Evolutionary conservation across 2,797 vertebrate species (phyloP).

Genomic region (Anisognathus igniventris): DNA sequence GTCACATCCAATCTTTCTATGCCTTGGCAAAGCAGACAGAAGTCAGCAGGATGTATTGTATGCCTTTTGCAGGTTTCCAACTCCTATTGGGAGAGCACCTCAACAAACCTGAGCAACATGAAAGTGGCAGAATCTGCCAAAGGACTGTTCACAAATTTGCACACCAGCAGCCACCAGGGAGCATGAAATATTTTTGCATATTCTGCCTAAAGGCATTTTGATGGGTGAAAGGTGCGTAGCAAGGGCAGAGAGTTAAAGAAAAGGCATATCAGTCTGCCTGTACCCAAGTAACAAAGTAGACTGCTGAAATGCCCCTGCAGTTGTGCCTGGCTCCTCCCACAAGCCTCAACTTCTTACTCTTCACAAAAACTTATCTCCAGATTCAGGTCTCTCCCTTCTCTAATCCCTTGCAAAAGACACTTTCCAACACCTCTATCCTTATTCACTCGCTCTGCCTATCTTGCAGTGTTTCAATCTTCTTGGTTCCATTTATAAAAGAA

Average conservation of each 20-base stretch:
- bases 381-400: neutral
- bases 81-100: neutral
- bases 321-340: neutral
- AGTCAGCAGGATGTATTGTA: neutral
- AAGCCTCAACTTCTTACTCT: neutral
- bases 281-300: neutral
- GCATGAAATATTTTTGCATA: neutral
- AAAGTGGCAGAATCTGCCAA: neutral
- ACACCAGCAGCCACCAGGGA: neutral
- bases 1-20: neutral
- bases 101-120: neutral
- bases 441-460: neutral
- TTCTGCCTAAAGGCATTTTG: neutral
- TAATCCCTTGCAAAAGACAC: neutral
- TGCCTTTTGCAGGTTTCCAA: neutral
- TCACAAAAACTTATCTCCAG: neutral
- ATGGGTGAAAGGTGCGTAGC: neutral
- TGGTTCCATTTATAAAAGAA: neutral
- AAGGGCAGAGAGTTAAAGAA: neutral
- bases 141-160: neutral
- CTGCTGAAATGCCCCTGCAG: neutral
- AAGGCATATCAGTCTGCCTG: neutral
- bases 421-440: neutral
- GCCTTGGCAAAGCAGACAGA: neutral
- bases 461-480: neutral